phyloP scores from a whole-genome alignment of 2,113 vertebrate species.

The Todiramphus chloris region DNA sequence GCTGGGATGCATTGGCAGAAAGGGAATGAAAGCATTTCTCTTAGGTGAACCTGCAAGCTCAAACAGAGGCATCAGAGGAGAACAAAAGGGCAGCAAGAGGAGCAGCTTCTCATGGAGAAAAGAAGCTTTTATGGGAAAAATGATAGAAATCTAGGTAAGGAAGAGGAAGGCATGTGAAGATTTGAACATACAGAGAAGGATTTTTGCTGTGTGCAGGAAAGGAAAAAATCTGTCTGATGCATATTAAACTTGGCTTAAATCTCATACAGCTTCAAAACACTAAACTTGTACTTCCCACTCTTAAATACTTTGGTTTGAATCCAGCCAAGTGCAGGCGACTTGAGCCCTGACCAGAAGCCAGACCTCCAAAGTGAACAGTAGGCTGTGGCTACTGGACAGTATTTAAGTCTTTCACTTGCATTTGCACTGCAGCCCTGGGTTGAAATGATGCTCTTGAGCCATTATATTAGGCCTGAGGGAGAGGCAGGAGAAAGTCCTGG shows the following conservation, averaged over 20 bases:
- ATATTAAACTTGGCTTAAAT: background rate
- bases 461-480: background rate
- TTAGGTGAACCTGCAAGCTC: background rate
- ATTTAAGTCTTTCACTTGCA: background rate
- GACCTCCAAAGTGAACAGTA: background rate
- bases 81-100: background rate
- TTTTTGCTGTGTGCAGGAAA: background rate
- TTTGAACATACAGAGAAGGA: background rate
- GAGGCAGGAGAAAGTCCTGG: background rate
- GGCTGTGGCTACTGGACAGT: background rate
- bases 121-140: background rate
- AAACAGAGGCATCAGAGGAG: background rate
- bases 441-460: fast-evolving
- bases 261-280: background rate
- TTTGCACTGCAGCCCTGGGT: background rate
- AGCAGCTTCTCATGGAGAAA: background rate
- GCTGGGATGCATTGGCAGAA: background rate
- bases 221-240: background rate
- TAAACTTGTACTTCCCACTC: background rate
- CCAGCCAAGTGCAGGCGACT: background rate
- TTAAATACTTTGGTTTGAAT: background rate
- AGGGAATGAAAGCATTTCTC: background rate
- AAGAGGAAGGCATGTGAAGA: background rate
- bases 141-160: background rate
- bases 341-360: background rate